These are phyloP conservation scores for Agrotis clavis DNA, from an alignment of 2,888 invertebrate genomes.

Conservation along the genomic window DNA sequence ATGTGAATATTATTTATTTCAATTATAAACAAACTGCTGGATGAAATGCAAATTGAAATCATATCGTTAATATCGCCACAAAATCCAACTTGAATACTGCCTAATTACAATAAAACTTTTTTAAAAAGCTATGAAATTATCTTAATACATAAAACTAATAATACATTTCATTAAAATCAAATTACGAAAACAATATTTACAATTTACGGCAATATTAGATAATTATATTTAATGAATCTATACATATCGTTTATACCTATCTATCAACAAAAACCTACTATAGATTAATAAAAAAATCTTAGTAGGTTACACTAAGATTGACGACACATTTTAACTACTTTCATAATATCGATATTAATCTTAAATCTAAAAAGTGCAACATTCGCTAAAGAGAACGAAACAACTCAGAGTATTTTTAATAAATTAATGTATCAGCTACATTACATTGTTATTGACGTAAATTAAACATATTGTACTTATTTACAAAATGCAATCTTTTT, in stretches of 20 bases:
- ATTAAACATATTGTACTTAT: constrained; percentile 85
- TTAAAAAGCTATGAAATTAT: constrained; percentile 85
- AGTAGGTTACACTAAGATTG: constrained; percentile 86
- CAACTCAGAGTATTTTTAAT: constrained; percentile 88
- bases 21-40: constrained; percentile 65
- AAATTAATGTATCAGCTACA: constrained; percentile 87
- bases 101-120: constrained; percentile 80
- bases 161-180: constrained; percentile 88
- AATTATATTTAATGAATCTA: constrained; percentile 83
- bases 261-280: constrained; percentile 89
- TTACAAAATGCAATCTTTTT: constrained; percentile 89
- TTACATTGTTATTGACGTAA: constrained; percentile 78
- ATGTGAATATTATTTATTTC: constrained; percentile 66
- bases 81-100: constrained; percentile 86
- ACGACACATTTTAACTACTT: constrained; percentile 88
- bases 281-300: constrained; percentile 82
- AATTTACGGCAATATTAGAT: constrained; percentile 82
- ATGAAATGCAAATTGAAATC: constrained; percentile 67
- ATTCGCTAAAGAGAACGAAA: constrained; percentile 88
- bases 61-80: constrained; percentile 83
- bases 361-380: constrained; percentile 89
- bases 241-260: constrained; percentile 89
- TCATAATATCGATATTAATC: constrained; percentile 85
- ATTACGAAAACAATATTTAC: constrained; percentile 90
- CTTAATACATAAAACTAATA: constrained; percentile 85